Evolutionary conservation across 1,140 invertebrate species (phyloP).

Genomic region (Diprion similis): DNA sequence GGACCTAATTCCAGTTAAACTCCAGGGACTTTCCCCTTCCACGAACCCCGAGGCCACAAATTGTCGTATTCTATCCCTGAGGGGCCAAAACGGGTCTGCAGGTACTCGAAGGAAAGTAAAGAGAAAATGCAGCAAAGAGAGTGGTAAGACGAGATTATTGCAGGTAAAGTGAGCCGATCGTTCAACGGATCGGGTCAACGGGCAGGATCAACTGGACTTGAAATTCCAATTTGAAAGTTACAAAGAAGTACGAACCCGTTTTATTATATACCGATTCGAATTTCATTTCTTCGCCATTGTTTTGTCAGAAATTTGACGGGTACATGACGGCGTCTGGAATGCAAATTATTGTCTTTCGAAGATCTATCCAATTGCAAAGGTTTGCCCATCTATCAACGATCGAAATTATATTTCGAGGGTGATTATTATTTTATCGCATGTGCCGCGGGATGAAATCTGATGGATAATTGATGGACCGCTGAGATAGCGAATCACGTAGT

Average conservation of each 20-base stretch:
- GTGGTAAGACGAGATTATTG: neutral
- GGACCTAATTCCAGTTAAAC: no score
- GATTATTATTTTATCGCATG: no score
- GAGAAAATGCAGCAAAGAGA: neutral
- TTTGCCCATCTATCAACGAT: no score
- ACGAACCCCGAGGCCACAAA: constrained; percentile 1
- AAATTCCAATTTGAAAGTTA: no score
- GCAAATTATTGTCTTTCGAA: no score
- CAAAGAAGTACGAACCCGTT: no score
- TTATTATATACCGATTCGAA: no score
- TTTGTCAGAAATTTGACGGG: no score
- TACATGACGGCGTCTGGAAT: no score
- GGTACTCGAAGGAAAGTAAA: neutral
- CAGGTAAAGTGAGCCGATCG: neutral
- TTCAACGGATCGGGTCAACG: neutral
- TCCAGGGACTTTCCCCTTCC: neutral
- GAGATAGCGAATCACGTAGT: neutral
- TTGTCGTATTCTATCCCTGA: neutral
- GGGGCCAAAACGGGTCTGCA: neutral
- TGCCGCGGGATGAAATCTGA: neutral
- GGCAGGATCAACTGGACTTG: neutral
- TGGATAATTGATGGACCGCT: neutral
- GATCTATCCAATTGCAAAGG: no score
- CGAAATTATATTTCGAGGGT: no score
- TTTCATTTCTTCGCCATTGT: no score